phyloP scores from a whole-genome alignment of 92 coral and sea anemone genomes.

The Scolanthus callimorphus region DNA sequence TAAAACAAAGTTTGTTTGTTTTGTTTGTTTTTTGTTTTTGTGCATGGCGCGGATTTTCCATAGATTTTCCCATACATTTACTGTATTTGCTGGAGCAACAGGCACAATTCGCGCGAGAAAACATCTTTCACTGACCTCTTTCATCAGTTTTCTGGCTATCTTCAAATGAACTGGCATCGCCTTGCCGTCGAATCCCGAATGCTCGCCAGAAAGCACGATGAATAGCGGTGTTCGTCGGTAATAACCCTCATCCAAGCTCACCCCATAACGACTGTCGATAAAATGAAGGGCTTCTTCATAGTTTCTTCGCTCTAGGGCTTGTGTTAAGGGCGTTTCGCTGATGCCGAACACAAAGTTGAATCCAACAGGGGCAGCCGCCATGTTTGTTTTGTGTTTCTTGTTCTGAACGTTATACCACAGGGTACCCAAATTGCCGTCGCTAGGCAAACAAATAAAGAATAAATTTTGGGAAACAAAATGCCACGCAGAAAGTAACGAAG shows the following conservation, averaged over 20 bases:
- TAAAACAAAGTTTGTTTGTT: too few species aligned
- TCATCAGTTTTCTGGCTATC: conserved; percentile 72
- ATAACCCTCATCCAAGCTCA: conserved; percentile 72
- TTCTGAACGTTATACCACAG: too few species aligned
- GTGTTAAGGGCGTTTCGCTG: conserved; percentile 75
- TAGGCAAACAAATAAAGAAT: too few species aligned
- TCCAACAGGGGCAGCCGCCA: conserved; percentile 62
- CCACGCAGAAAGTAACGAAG: too few species aligned
- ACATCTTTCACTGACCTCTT: conserved; percentile 51
- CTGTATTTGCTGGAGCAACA: too few species aligned
- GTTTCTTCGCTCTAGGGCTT: conserved; percentile 63
- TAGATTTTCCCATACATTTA: too few species aligned
- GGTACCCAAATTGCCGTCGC: too few species aligned
- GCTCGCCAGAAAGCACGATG: conserved; percentile 80
- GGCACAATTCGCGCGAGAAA: too few species aligned
- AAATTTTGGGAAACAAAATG: too few species aligned
- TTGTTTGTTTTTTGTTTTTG: too few species aligned
- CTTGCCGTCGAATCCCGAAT: conserved; percentile 55
- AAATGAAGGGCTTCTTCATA: conserved; percentile 64
- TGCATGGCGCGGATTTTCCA: too few species aligned
- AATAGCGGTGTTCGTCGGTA: conserved; percentile 74
- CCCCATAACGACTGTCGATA: conserved; percentile 70
- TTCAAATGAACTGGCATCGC: conserved; percentile 78
- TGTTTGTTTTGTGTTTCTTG: too few species aligned
- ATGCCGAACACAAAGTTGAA: conserved; percentile 82